Evolutionary conservation across 1,140 invertebrate species (phyloP).

Genomic region (Pogonomyrmex barbatus): DNA sequence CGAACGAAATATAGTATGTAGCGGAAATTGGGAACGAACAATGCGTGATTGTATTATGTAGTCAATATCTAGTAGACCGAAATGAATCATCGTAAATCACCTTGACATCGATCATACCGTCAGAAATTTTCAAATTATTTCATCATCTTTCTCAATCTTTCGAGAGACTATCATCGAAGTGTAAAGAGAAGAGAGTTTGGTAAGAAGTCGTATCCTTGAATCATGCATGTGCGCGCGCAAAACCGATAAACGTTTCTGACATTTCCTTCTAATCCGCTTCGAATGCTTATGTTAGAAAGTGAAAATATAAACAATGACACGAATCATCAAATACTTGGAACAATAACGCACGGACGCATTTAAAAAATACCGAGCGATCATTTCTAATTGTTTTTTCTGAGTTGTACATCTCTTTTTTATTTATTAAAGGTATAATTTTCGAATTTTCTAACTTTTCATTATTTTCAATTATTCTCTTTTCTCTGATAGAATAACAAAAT

Average conservation of each 20-base stretch:
- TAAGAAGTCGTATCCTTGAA: conserved; percentile 22
- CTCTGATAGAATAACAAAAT: too few relatives aligned
- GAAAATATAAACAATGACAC: neutral
- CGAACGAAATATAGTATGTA: neutral
- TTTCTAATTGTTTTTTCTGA: too few relatives aligned
- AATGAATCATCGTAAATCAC: conserved; percentile 6
- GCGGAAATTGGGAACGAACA: neutral
- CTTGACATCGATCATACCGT: conserved; percentile 6
- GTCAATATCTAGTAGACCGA: neutral
- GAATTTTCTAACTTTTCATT: too few relatives aligned
- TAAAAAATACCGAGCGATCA: too few relatives aligned
- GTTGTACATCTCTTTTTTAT: too few relatives aligned
- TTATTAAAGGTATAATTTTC: too few relatives aligned
- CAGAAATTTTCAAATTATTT: conserved; percentile 31
- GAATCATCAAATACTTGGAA: neutral
- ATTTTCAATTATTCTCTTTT: too few relatives aligned
- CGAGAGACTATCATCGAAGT: neutral
- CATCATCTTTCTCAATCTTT: neutral
- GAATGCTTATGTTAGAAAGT: neutral
- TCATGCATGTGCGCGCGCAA: too few relatives aligned
- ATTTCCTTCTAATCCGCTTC: neutral
- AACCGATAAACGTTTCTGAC: neutral
- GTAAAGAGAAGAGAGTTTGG: conserved; percentile 1
- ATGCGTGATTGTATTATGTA: neutral
- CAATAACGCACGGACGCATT: neutral